Conservation (phyloP, 1,140 invertebrate genomes). For the Calliphora vicina region DNA sequence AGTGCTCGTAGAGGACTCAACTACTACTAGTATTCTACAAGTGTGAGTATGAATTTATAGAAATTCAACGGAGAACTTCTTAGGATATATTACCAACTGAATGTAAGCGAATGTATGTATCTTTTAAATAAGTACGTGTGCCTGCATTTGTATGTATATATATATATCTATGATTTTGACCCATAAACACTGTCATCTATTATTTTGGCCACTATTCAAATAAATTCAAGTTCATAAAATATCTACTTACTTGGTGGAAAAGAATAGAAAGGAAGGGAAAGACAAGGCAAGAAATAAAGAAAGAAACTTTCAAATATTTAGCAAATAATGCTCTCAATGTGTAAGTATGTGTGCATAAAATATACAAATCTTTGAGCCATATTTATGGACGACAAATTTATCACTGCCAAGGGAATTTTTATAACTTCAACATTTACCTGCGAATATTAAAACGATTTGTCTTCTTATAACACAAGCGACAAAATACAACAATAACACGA, state of each 20-base stretch:
- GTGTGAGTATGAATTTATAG: background rate
- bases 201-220: background rate
- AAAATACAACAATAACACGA: conserved; percentile 38
- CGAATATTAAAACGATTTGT: conserved; percentile 54
- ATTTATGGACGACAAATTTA: conserved; percentile 58
- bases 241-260: no score
- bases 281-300: background rate
- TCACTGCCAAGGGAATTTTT: conserved; percentile 54
- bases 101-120: background rate
- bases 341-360: background rate
- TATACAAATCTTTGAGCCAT: conserved; percentile 32
- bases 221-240: conserved; percentile 16
- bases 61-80: background rate
- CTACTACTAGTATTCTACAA: background rate
- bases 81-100: background rate
- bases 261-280: background rate
- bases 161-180: background rate
- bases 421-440: conserved; percentile 44
- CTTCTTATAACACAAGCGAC: conserved; percentile 57
- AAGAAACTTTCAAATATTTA: background rate
- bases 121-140: no score
- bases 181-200: background rate
- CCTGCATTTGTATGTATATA: no score
- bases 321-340: background rate
- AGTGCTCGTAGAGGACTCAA: background rate